Base-by-base conservation (phyloP, 1,140 invertebrate species). In the Branchinecta lindahli region DNA sequence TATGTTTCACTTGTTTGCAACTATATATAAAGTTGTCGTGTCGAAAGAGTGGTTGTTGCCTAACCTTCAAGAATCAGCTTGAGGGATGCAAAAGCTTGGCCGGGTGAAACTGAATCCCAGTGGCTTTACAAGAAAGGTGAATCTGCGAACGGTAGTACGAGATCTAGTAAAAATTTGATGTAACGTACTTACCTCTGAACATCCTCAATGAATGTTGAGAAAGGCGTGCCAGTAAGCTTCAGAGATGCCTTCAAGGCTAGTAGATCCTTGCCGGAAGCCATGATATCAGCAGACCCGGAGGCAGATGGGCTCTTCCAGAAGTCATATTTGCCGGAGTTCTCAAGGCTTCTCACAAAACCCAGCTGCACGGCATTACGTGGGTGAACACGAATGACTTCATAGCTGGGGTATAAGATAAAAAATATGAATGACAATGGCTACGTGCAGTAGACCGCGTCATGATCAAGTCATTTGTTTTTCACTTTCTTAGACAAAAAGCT, bases 181-280 rank as follows among this genome's bases (percentile, higher is more conserved):
- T 61, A 61, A 61, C 4, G 6, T 61, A 61, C 6, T 61, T 70
- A 72, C 71, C 45, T 69, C 44, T 72, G 71, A 9, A 72, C 71
- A 66, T 72, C 68, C 18, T 45, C 44, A 47, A 72, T 69, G 20
- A 52, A 52, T 12, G 70, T 66, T n/a, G 44, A 44, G 47, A 69
- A 66, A 20, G n/a, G 21, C 10, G 70, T 66, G n/a, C 47, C 33
- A 33, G 66, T 20, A 15, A 66, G 52, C 8, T 44, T 8, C 8
- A 72, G 21, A 5, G 47, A 45, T 44, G 44, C 12, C 8, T 66
- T 45, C 0, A 72, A 66, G 20, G 12, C n/a, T 66, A 21, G n/a
- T 6, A 61, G 20, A 45, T 65, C 33, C 66, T 52, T 20, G 21
- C 46, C 45, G 3, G 44, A 46, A 45, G 68, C 68, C 71, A 72